These are phyloP conservation scores for Enteromius fasciolatus DNA, from an alignment of 2,797 vertebrate genomes.

Conservation along the genomic window DNA sequence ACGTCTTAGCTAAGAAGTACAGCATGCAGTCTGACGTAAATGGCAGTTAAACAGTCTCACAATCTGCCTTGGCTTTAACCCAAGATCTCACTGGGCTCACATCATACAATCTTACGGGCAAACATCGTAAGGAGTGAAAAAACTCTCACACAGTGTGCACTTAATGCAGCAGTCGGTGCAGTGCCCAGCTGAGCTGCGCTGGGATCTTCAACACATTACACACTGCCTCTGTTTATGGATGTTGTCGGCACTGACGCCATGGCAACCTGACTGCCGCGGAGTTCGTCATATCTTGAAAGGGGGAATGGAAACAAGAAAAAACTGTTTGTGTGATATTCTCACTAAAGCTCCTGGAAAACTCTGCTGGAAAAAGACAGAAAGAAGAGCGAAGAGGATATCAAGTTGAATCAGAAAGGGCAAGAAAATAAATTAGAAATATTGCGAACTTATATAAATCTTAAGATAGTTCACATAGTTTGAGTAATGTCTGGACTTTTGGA, in stretches of 20 bases:
- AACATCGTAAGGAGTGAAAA: neutral
- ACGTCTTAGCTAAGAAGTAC: neutral
- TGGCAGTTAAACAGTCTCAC: neutral
- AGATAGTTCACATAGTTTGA: neutral
- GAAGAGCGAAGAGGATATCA: conserved; percentile 43
- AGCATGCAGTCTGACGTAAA: neutral
- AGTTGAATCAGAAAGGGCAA: conserved; percentile 16
- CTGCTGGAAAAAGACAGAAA: conserved; percentile 38
- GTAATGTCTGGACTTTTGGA: neutral
- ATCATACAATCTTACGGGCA: neutral
- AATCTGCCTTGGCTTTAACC: conserved; percentile 1
- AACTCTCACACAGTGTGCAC: neutral
- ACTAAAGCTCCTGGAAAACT: conserved; percentile 52
- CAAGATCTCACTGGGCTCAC: neutral
- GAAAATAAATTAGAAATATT: neutral
- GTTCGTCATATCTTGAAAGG: conserved; percentile 60
- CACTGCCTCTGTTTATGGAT: conserved; percentile 55
- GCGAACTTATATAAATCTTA: conserved; percentile 20
- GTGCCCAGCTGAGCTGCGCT: conserved; percentile 49
- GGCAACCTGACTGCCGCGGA: conserved; percentile 53
- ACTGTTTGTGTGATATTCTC: conserved; percentile 39
- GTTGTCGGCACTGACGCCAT: conserved; percentile 54
- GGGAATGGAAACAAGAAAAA: conserved; percentile 53
- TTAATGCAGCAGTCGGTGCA: conserved; percentile 34
- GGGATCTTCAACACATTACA: conserved; percentile 54